Base-by-base conservation (phyloP, 2,797 vertebrate species). In the Brachyrhaphis roseni region DNA sequence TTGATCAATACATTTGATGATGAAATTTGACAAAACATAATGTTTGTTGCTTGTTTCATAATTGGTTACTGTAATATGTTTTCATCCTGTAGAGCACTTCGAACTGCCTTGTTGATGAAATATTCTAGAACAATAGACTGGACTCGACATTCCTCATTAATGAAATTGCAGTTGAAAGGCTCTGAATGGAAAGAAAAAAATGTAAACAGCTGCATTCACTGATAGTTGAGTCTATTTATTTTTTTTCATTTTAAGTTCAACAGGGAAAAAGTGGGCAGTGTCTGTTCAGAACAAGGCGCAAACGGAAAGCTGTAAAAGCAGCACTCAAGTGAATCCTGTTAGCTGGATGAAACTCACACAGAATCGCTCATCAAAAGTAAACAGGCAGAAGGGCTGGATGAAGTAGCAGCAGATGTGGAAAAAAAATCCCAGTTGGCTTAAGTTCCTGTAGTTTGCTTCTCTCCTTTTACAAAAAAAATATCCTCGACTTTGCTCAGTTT, bases 331-430 rank as follows among this genome's bases (percentile, higher is more conserved):
- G 6, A 16, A 64, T 64, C 31, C 16, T 64, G 31, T 64, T 64
- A 36, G 59, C 62, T 64, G 62, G 62, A 36, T 64, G 31, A 64
- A 31, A 64, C 62, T 64, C 62, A 8, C 62, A 36, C 62, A 64
- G 59, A 64, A 64, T 36, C 59, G 8, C 16, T 64, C 62, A 64
- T 64, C 31, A 64, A 31, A 64, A 64, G 62, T 64, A 64, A 36
- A 64, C 16, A 36, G 16, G 62, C 62, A 64, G 34, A 36, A 34
- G 13, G 62, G 62, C 62, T 36, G 31, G 62, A 36, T 64, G 62
- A 64, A 10, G 59, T 18, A 34, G 62, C 62, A 64, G 62, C 16
- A 64, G 62, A 64, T 64, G 31, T 64, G 34, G 18, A 36, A 8
- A 31, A 59, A 62, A 20, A 13, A 1, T 36, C 34, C 62, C 34